These are phyloP conservation scores for Bimastos eiseni DNA, from an alignment of 2,888 invertebrate species.

Conservation along the genomic window DNA sequence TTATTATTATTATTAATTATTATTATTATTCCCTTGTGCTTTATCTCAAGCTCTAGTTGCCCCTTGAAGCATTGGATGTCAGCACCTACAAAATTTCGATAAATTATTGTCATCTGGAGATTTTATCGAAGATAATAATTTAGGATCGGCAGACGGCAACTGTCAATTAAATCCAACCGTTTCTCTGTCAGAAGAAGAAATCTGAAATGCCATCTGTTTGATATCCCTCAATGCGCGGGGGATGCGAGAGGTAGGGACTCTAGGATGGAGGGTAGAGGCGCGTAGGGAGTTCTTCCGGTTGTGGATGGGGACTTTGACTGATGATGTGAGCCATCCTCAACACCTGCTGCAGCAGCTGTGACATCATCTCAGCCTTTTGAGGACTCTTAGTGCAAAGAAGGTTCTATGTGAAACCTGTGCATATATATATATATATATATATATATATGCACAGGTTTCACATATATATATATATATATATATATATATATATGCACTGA, in stretches of 20 bases:
- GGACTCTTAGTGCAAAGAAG: not conserved
- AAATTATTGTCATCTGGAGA: not conserved
- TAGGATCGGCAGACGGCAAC: not conserved
- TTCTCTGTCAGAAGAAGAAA: not conserved
- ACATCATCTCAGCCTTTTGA: not conserved
- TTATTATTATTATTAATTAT: no score
- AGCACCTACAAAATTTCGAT: not conserved
- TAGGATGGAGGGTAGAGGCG: no score
- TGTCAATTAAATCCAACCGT: not conserved
- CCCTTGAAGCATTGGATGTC: not conserved
- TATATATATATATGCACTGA: no score
- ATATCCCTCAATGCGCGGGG: not conserved
- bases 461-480: no score
- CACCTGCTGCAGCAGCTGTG: not conserved
- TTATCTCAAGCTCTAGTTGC: not conserved
- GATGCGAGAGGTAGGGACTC: no score
- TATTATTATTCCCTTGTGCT: not conserved
- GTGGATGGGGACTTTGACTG: not conserved
- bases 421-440: no score
- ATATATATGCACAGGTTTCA: no score
- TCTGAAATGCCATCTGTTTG: not conserved
- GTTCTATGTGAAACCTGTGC: no score
- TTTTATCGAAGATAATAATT: not conserved
- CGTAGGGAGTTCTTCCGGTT: not conserved
- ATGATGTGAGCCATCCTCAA: not conserved